These are phyloP conservation scores for Aphaenogaster floridana DNA, from an alignment of 1,140 invertebrate species.

Conservation along the genomic window DNA sequence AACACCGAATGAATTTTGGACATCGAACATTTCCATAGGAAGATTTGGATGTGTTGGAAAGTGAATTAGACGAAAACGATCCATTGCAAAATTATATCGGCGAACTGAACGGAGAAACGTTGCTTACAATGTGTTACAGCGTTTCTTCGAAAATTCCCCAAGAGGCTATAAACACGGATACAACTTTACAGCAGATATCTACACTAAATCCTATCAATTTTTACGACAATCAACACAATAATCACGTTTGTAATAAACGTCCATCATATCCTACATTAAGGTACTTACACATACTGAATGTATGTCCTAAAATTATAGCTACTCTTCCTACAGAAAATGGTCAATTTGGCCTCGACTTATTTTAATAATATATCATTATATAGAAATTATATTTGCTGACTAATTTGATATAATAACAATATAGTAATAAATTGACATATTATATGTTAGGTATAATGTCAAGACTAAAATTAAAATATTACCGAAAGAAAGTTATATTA, in stretches of 20 bases:
- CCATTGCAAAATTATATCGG: slow-evolving; percentile 77
- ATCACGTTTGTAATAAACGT: slow-evolving; percentile 23
- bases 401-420: slow-evolving; percentile 13
- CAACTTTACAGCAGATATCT: slow-evolving; percentile 22
- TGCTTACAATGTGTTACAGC: slow-evolving; percentile 78
- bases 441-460: not conserved
- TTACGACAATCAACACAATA: slow-evolving; percentile 34
- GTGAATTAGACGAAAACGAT: slow-evolving; percentile 82
- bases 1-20: not conserved
- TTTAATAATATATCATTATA: not conserved
- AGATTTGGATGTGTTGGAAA: slow-evolving; percentile 80
- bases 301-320: not conserved
- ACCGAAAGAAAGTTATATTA: not conserved
- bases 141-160: slow-evolving; percentile 39
- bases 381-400: not conserved
- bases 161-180: slow-evolving; percentile 25
- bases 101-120: slow-evolving; percentile 80
- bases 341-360: not conserved
- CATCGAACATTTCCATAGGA: slow-evolving; percentile 69
- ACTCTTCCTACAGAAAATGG: not conserved
- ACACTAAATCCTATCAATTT: slow-evolving; percentile 11
- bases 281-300: slow-evolving; percentile 18
- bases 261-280: slow-evolving; percentile 29
- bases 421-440: slow-evolving; percentile 15
- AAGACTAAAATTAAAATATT: slow-evolving; percentile 35